Conservation (phyloP, 2,888 invertebrate species). For the Nomada fabriciana region DNA sequence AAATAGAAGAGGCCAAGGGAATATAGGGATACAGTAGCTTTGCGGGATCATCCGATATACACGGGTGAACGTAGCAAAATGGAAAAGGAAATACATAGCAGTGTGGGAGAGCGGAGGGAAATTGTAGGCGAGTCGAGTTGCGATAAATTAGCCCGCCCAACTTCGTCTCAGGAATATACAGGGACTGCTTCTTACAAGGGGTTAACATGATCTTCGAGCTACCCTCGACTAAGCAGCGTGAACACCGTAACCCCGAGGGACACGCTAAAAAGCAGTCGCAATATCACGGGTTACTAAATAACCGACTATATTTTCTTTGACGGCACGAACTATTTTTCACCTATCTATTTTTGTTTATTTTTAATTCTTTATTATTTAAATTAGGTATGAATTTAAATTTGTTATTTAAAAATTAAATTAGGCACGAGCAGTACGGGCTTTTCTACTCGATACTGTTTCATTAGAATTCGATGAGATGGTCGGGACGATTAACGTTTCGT, state of each 20-base stretch:
- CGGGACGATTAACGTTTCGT: neutral
- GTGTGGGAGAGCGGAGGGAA: conserved; percentile 25
- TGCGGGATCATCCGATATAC: conserved; percentile 25
- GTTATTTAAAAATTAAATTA: no score
- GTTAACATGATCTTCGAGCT: conserved; percentile 3
- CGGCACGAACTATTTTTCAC: conserved; percentile 1
- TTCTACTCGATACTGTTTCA: neutral
- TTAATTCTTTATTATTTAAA: neutral
- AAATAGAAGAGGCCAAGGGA: conserved; percentile 8
- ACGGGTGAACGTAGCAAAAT: conserved; percentile 8
- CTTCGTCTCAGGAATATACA: conserved; percentile 9
- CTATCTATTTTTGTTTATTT: neutral
- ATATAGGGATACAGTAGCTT: neutral
- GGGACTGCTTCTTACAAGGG: conserved; percentile 17
- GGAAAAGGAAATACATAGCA: conserved; percentile 10
- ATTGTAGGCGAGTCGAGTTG: conserved; percentile 27
- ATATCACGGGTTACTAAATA: conserved; percentile 44
- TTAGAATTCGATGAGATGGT: neutral
- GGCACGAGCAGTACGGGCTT: no score
- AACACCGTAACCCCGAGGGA: conserved; percentile 14
- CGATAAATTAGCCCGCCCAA: conserved; percentile 43
- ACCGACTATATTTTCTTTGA: conserved; percentile 43
- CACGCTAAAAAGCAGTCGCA: conserved; percentile 37
- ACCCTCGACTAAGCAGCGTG: neutral
- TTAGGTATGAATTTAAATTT: no score